Evolutionary conservation across 2,797 vertebrate species (phyloP).

Genomic region (Sebastolobus altivelis): DNA sequence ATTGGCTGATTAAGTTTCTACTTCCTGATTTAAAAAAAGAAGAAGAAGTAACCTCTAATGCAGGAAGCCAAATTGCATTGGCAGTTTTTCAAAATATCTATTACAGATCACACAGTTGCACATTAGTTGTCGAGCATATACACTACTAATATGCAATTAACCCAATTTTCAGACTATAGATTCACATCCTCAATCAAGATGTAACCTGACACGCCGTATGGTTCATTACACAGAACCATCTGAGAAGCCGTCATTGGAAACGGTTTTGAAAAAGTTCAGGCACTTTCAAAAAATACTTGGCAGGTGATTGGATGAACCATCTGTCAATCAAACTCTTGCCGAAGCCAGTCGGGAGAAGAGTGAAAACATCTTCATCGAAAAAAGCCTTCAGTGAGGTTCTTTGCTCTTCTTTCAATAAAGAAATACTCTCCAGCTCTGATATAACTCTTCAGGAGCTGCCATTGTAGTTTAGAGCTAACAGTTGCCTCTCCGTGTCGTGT

Average conservation of each 20-base stretch:
- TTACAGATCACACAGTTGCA: neutral
- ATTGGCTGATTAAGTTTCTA: slow-evolving; percentile 31
- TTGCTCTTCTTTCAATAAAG: no score
- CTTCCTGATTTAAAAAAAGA: slow-evolving; percentile 6
- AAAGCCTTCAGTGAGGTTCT: no score
- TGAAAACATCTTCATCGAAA: no score
- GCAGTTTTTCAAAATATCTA: neutral
- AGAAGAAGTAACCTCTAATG: neutral
- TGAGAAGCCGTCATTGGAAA: neutral
- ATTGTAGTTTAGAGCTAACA: no score
- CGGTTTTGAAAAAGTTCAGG: no score
- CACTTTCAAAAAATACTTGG: neutral
- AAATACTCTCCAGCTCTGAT: no score
- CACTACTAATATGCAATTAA: neutral
- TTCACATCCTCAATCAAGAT: neutral
- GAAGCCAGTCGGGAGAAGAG: no score
- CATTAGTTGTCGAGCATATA: neutral
- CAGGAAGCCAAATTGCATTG: neutral
- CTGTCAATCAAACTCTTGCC: neutral
- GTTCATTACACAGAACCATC: neutral
- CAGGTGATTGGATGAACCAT: neutral
- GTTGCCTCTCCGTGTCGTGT: no score
- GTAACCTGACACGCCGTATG: neutral
- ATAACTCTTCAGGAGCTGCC: rapidly evolving
- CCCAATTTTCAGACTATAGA: neutral